Base-by-base conservation (phyloP, 2,888 invertebrate species). In the Ophion costatus region DNA sequence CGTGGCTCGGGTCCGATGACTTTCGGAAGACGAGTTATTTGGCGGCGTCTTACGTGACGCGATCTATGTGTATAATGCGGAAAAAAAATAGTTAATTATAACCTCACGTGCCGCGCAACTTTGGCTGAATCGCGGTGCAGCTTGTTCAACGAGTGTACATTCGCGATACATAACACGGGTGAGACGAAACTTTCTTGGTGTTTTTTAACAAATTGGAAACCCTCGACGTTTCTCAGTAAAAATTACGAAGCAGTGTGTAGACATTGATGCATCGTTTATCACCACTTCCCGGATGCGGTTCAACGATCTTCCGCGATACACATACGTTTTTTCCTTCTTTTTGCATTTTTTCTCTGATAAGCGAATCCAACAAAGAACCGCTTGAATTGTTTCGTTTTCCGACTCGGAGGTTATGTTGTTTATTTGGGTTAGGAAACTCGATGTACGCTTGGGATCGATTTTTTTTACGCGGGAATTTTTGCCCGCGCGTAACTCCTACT, bases 41-140 rank as follows among this genome's bases (percentile, higher is more conserved):
- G 51, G 76, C 85, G 84, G 89, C 90, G 88, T 90, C 89, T 83
- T 83, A 73, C 85, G 74, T 85, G 80, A 82, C 70, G 82, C 67
- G 74, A 75, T 11, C 20, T 82, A 84, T 82, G 70, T 69, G 81
- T 79, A 84, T 84, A 80, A 73, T 76, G 82, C 79, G 71, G 76
- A 79, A 84, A 84, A 87, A 88, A 88, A 88, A 88, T 86, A 85
- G 85, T 86, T 90, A 90, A 89, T 89, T 89, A 89, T 91, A 91
- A 91, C 90, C 90, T 90, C 83, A 86, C 81, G 87, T 87, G 78
- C 76, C 59, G 81, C 73, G 84, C 73, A 87, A 88, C 88, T 88
- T 22, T 22, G 9, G 85, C 86, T 87, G 74, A 88, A 88, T 86
- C 88, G 89, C 88, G 86, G 75, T 89, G 84, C 84, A 70, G 70